phyloP scores from a whole-genome alignment of 1,140 invertebrate species.

The Aporrectodea caliginosa region DNA sequence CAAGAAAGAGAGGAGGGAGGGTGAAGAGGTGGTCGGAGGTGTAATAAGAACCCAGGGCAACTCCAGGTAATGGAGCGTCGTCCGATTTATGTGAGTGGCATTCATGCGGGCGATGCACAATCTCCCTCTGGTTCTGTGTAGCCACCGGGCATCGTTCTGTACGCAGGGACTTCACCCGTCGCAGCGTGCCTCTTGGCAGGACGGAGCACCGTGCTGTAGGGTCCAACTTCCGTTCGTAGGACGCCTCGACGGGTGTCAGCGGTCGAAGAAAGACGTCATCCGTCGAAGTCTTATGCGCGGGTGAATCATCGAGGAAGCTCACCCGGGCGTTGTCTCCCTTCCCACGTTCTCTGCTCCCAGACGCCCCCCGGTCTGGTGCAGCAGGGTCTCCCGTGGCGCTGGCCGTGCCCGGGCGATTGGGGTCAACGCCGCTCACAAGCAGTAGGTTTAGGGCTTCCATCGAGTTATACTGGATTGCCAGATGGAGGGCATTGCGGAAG shows the following conservation, averaged over 20 bases:
- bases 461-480: constrained; percentile 61
- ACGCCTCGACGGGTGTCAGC: constrained; percentile 10
- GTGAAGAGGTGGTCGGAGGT: constrained; percentile 58
- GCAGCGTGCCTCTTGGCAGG: not conserved
- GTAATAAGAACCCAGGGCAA: constrained; percentile 50
- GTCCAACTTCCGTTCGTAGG: not conserved
- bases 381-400: not conserved
- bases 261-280: constrained; percentile 3
- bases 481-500: constrained; percentile 61
- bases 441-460: constrained; percentile 60
- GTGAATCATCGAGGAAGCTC: not conserved
- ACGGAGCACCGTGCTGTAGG: not conserved
- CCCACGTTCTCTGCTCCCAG: not conserved
- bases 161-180: not conserved
- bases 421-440: constrained; percentile 60
- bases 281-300: not conserved
- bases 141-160: not conserved
- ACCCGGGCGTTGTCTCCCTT: too few relatives aligned
- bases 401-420: constrained; percentile 56
- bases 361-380: not conserved
- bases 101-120: not conserved
- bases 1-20: constrained; percentile 60
- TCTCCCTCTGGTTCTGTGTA: not conserved
- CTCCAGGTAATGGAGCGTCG: not conserved
- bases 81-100: not conserved